These are phyloP conservation scores for Serranochromis macrocephalus DNA, from an alignment of 2,113 vertebrate genomes.

Conservation along the genomic window DNA sequence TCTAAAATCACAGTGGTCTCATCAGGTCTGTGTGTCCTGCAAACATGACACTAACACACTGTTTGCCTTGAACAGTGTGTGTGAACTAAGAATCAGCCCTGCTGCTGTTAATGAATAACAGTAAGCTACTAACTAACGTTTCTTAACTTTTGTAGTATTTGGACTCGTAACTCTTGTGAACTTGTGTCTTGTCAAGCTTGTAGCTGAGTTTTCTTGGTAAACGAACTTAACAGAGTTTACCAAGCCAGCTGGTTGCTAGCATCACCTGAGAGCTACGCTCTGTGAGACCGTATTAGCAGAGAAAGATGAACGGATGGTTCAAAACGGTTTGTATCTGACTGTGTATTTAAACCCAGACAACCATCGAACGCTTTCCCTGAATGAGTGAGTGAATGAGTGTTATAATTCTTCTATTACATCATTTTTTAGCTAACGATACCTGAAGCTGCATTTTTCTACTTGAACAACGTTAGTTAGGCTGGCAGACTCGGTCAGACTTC, in stretches of 20 bases:
- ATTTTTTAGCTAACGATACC: neutral
- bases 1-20: neutral
- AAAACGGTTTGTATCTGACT: neutral
- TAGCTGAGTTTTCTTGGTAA: neutral
- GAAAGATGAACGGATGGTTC: neutral
- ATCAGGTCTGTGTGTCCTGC: neutral
- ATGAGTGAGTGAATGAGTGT: too few relatives aligned
- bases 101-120: neutral
- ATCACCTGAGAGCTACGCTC: neutral
- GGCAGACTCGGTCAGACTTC: neutral
- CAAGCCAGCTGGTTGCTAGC: neutral
- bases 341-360: neutral
- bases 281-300: neutral
- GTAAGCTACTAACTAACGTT: fast-evolving
- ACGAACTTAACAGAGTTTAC: neutral
- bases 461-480: neutral
- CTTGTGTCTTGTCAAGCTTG: neutral
- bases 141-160: neutral
- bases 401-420: neutral
- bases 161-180: neutral
- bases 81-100: neutral
- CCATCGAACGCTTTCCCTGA: neutral
- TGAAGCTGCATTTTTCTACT: neutral
- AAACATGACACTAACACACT: neutral
- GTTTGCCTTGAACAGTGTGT: neutral